Base-by-base conservation (phyloP, 2,888 invertebrate genomes). In the Ametastegia equiseti region DNA sequence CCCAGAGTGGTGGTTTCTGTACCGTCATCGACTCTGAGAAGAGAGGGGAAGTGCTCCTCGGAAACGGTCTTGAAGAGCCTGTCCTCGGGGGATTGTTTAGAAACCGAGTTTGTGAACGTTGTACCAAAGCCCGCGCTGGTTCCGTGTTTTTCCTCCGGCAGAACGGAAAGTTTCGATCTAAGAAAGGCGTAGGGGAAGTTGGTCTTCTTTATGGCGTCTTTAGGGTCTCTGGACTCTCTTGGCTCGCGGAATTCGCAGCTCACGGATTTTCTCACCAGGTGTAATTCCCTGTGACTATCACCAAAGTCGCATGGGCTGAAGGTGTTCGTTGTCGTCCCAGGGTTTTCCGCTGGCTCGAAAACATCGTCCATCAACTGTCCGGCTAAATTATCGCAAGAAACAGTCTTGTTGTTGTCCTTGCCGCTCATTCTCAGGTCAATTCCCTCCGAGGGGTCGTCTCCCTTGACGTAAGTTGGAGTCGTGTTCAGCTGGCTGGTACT, bases 381-480 rank as follows among this genome's bases (percentile, higher is more conserved):
- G 15, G 89, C 89, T 4, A 91, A 83, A 81, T 91, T 88, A 83
- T 91, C 91, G 85, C 91, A 91, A n/a, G 91, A 91, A 54, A 90
- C 84, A 0, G 91, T 91, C 65, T 90, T 90, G 69, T 42, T 45
- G 75, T 15, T 42, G 81, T 91, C 91, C 54, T 90, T 90, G 50
- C 89, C 86, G 80, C 86, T 84, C 42, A 91, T 87, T 90, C 94
- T 93, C 85, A 95, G 92, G 88, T 95, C 96, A 80, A 96, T 93
- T 60, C 96, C 96, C 87, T 96, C 96, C n/a, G 96, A 95, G 9
- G 96, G 96, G 92, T 96, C 96, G 89, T 96, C 96, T 83, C 96
- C 96, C 89, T 96, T 95, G 50, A 96, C 94, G 88, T 96, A 96
- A 1, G 92, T 92, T 5, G 92, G 90, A 54, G 89, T 90, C 33